Evolutionary conservation across 2,113 vertebrate species (phyloP).

Genomic region (Corythornis cristatus): DNA sequence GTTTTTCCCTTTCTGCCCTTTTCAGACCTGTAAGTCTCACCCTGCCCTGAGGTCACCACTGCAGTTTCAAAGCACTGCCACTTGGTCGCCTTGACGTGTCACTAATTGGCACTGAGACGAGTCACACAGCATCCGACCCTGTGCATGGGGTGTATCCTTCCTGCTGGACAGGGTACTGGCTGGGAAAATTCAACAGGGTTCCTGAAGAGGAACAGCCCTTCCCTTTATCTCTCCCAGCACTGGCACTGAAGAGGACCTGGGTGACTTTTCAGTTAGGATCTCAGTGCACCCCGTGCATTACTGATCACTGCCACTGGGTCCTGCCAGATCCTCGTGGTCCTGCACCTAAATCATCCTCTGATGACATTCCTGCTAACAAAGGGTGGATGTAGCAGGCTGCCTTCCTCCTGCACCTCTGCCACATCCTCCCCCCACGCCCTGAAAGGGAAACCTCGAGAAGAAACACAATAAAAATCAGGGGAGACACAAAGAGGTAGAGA

Average conservation of each 20-base stretch:
- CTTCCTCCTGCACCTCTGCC: neutral
- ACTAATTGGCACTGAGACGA: neutral
- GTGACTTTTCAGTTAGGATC: neutral
- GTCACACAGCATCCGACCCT: neutral
- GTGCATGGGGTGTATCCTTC: neutral
- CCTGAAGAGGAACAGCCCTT: neutral
- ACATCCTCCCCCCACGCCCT: neutral
- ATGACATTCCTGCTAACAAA: neutral
- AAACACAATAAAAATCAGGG: neutral
- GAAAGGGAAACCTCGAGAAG: neutral
- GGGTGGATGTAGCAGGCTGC: neutral
- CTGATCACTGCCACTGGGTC: neutral
- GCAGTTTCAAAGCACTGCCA: neutral
- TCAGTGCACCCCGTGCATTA: accelerated
- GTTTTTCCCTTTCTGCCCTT: neutral
- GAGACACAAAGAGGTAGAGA: neutral
- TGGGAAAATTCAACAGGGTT: neutral
- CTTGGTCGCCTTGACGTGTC: neutral
- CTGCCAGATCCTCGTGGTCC: neutral
- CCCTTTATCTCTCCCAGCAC: neutral
- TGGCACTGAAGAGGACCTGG: neutral
- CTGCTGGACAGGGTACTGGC: accelerated
- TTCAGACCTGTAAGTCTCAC: neutral
- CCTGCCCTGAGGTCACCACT: neutral
- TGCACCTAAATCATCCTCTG: neutral